These are phyloP conservation scores for Myathropa florea DNA, from an alignment of 2,888 invertebrate species.

Conservation along the genomic window DNA sequence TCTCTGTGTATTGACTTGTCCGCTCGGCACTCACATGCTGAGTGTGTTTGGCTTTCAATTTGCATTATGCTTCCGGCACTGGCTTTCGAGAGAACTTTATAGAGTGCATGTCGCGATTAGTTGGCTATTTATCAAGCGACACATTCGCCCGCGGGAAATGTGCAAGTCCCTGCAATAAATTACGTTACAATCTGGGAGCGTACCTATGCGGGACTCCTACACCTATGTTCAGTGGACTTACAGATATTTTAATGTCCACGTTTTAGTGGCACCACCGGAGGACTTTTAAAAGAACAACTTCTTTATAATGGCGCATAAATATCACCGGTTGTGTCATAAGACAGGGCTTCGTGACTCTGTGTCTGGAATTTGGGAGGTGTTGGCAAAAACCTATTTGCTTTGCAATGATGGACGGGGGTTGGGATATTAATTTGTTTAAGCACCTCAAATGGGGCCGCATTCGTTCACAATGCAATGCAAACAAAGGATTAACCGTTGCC, in stretches of 20 bases:
- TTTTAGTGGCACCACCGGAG: constrained; percentile 46
- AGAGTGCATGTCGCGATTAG: constrained; percentile 70
- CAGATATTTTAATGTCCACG: constrained; percentile 52
- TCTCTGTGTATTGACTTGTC: constrained; percentile 57
- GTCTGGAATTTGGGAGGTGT: constrained; percentile 39
- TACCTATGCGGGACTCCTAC: constrained; percentile 67
- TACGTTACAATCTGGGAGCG: constrained; percentile 64
- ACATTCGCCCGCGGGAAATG: constrained; percentile 67
- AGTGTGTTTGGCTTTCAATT: constrained; percentile 67
- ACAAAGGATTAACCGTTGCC: neutral
- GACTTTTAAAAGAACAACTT: constrained; percentile 44
- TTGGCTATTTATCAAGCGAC: constrained; percentile 71
- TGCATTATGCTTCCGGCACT: constrained; percentile 66
- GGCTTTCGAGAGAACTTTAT: constrained; percentile 61
- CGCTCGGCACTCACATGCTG: constrained; percentile 46
- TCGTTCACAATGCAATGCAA: neutral
- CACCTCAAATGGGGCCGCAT: neutral
- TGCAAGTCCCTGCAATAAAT: constrained; percentile 64
- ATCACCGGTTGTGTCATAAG: constrained; percentile 54
- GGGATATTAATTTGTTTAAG: neutral
- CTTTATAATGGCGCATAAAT: constrained; percentile 64
- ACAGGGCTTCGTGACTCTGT: constrained; percentile 45
- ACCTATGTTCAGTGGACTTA: constrained; percentile 55
- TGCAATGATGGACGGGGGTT: neutral
- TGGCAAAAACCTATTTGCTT: constrained; percentile 18